phyloP scores from a whole-genome alignment of 2,888 invertebrate genomes.

The Listrodromus nycthemerus region DNA sequence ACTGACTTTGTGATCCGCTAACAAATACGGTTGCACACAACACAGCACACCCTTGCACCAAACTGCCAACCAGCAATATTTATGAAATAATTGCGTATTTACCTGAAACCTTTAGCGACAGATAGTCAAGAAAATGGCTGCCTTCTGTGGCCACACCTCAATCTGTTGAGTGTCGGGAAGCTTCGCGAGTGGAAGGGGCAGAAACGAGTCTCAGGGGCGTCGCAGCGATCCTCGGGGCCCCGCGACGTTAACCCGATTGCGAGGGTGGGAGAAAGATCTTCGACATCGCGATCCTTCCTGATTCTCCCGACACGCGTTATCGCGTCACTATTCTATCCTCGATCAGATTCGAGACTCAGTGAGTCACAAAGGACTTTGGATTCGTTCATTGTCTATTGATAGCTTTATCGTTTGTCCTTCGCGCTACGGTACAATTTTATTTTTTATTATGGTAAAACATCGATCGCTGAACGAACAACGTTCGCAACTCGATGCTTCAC shows the following conservation, averaged over 20 bases:
- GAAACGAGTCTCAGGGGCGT: constrained; percentile 53
- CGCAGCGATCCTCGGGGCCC: constrained; percentile 32
- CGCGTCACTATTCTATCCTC: background rate
- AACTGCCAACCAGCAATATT: constrained; percentile 72
- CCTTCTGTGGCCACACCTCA: constrained; percentile 82
- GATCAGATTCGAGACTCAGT: no score
- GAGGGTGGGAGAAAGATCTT: background rate
- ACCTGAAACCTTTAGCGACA: constrained; percentile 82
- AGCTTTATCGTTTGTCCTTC: no score
- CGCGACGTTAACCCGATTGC: background rate
- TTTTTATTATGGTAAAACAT: no score
- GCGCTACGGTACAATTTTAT: no score
- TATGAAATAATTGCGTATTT: constrained; percentile 80
- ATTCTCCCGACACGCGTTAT: background rate
- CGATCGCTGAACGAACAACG: no score
- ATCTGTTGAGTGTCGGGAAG: constrained; percentile 77
- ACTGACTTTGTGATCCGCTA: constrained; percentile 58
- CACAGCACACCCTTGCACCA: constrained; percentile 78
- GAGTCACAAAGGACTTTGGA: no score
- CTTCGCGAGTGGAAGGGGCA: constrained; percentile 54
- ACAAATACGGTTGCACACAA: constrained; percentile 73
- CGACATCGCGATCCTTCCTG: background rate
- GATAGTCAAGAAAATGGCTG: constrained; percentile 83
- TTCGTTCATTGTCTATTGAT: no score
- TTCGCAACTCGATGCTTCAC: no score